phyloP scores from a whole-genome alignment of 1,140 invertebrate species.

The Pollicipes pollicipes region DNA sequence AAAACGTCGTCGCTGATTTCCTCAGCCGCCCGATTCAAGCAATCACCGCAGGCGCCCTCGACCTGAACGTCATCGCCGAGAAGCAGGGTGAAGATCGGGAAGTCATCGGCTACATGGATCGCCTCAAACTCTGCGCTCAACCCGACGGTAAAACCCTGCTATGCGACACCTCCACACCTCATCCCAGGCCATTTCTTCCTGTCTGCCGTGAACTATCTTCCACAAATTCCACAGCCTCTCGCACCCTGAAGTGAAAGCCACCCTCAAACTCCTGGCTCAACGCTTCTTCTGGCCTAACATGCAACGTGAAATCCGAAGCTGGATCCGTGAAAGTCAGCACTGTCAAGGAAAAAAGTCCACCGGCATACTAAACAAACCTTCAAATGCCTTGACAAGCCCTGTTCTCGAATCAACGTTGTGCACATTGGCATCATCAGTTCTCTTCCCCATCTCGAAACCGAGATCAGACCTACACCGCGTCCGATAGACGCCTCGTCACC shows the following conservation, averaged over 20 bases:
- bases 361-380: not conserved
- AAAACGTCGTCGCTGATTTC: conserved; percentile 10
- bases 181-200: conserved; percentile 2
- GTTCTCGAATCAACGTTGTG: conserved; percentile 7
- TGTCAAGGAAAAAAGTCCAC: conserved; percentile 5
- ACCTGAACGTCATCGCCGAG: conserved; percentile 5
- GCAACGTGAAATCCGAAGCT: not conserved
- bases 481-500: conserved; percentile 5
- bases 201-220: not conserved
- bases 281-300: conserved; percentile 12
- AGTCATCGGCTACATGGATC: not conserved
- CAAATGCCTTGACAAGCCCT: not conserved
- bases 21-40: not conserved
- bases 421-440: conserved; percentile 15
- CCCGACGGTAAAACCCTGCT: not conserved
- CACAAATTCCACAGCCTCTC: conserved; percentile 6
- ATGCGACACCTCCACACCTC: conserved; percentile 7
- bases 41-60: not conserved
- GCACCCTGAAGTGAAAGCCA: conserved; percentile 7
- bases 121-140: not conserved
- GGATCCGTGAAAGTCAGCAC: not conserved
- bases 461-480: no score
- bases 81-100: not conserved
- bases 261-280: conserved; percentile 5
- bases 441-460: conserved; percentile 5